Evolutionary conservation across 1,140 invertebrate species (phyloP), one percentile per base, ranked within the genome.

Genomic region (Aphidius gifuensis): DNA sequence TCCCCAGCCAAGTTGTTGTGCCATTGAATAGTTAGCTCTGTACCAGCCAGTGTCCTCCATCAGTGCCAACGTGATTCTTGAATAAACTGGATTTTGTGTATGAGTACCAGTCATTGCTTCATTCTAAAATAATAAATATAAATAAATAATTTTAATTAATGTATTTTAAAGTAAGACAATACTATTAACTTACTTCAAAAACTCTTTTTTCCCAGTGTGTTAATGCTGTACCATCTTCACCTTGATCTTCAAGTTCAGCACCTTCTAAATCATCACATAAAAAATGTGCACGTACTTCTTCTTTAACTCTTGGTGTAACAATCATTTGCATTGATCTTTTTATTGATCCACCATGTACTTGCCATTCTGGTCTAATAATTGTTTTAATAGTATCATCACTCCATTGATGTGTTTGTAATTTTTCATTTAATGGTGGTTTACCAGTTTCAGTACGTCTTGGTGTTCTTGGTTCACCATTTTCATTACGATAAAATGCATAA

Each of bases 51-150:
- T 98, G 75, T 99, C 97, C 80, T 99, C 96, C 93, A 99, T 94
- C 47, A 99, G 82, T 0, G 97, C 97, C 46, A 99, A 83, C 0
- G 96, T 99, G 64, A 99, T 90, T 48, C 95, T 82, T 1, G 96
- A 98, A 77, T 99, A 98, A 1, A 98, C 93, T 0, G 96, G 96
- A 82, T 98, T 97, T 80, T 99, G 97, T 0, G 97, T 99, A 75
- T 99, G 97, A 0, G 96, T 99, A 1, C 97, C 97, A 0, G 97
- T 99, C 97, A 99, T 99, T 0, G 96, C 96, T 85, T 99, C 97
- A 82, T 99, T 99, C 92, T 97, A 73, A 6, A 45, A 40, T 67
- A 46, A 45, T 38, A 53, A 16, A 38, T 56, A 40, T 45, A 44
- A 44, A 44, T 6, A 7, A 7, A 44, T 6, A 54, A 7, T 44